Conservation (phyloP, 2,113 vertebrate species). For the Calidris pugnax region DNA sequence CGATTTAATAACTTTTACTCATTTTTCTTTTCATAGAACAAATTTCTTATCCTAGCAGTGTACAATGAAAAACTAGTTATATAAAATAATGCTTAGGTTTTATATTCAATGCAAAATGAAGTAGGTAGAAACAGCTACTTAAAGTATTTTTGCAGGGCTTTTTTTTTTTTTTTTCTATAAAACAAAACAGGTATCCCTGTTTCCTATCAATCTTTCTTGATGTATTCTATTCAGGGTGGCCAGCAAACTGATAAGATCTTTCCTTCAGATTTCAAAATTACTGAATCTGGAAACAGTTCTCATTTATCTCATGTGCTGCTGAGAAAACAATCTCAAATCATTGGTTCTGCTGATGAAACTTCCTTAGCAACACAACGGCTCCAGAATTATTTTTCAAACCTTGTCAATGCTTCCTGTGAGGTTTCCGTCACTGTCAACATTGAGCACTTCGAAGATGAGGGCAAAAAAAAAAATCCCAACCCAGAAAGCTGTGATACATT, state of each 20-base stretch:
- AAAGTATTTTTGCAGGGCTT: not conserved
- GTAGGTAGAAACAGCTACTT: not conserved
- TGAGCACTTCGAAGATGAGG: not conserved
- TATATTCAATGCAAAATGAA: not conserved
- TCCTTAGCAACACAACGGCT: conserved; percentile 62
- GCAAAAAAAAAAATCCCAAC: not conserved
- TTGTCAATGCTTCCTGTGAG: conserved; percentile 62
- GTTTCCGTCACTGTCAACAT: conserved; percentile 58
- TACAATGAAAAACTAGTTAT: not conserved
- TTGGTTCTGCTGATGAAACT: conserved; percentile 65
- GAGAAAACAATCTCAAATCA: conserved; percentile 60
- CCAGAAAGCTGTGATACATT: conserved; percentile 41
- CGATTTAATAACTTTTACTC: not conserved
- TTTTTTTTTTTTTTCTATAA: not conserved
- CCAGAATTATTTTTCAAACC: conserved; percentile 67
- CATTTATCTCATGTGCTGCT: conserved; percentile 65
- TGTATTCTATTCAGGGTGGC: conserved; percentile 36
- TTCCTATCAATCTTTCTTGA: conserved; percentile 43
- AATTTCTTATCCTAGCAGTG: not conserved
- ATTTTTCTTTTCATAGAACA: not conserved
- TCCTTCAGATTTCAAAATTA: conserved; percentile 68
- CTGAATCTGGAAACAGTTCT: conserved; percentile 63
- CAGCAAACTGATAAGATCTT: conserved; percentile 58
- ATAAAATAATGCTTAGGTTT: not conserved
- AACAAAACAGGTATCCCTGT: not conserved